phyloP scores from a whole-genome alignment of 2,797 vertebrate genomes.

The Arnoldichthys spilopterus region DNA sequence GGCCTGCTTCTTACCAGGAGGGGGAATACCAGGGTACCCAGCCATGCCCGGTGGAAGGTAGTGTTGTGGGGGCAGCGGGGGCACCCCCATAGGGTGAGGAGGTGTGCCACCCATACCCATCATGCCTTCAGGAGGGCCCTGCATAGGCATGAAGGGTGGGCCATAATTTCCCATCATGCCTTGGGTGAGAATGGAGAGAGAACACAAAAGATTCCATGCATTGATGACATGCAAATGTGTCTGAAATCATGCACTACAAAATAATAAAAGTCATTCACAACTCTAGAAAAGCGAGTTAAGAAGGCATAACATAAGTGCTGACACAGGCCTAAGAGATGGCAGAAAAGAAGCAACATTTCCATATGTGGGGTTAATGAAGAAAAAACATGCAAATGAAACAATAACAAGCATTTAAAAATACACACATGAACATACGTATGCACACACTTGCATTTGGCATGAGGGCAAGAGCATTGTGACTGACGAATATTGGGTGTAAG shows the following conservation, averaged over 20 bases:
- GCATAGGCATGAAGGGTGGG: conserved; percentile 96
- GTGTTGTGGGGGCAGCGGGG: conserved; percentile 82
- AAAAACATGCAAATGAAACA: conserved; percentile 65
- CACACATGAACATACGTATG: neutral
- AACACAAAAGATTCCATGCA: conserved; percentile 87
- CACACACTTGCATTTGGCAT: neutral
- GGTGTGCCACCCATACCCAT: conserved; percentile 98
- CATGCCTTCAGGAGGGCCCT: conserved; percentile 98
- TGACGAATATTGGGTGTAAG: conserved; percentile 17
- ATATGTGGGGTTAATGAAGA: conserved; percentile 56
- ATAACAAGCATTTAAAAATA: conserved; percentile 51
- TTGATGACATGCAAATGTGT: conserved; percentile 95
- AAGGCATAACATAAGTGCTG: conserved; percentile 56
- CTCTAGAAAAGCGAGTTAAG: conserved; percentile 35
- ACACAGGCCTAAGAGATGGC: conserved; percentile 34
- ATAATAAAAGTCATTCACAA: conserved; percentile 38
- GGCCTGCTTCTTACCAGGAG: conserved; percentile 90
- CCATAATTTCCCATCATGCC: conserved; percentile 99
- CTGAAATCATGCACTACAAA: conserved; percentile 78
- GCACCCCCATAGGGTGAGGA: conserved; percentile 93
- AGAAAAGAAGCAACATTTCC: conserved; percentile 7
- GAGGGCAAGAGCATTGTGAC: conserved; percentile 4
- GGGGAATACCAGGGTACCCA: conserved; percentile 93
- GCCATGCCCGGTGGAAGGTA: conserved; percentile 95
- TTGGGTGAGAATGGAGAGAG: conserved; percentile 78